Evolutionary conservation across 2,888 invertebrate species (phyloP).

Genomic region (Acronicta psi): DNA sequence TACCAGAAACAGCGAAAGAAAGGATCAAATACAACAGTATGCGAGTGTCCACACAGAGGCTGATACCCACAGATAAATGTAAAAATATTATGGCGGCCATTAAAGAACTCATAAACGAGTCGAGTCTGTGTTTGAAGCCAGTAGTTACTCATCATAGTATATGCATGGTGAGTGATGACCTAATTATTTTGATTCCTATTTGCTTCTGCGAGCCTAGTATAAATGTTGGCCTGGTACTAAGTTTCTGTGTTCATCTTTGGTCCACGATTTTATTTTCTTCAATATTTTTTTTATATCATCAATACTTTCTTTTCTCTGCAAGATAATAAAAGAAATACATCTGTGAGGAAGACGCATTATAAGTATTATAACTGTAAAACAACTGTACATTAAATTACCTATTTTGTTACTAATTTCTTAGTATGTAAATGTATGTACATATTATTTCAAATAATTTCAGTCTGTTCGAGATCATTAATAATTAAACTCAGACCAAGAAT

Average conservation of each 20-base stretch:
- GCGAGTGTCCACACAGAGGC: conserved; percentile 75
- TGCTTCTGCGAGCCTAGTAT: conserved; percentile 40
- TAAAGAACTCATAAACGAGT: conserved; percentile 61
- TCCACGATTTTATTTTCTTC: background rate
- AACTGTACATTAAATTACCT: no score
- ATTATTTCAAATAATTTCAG: no score
- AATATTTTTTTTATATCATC: no score
- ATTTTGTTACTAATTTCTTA: no score
- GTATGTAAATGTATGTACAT: no score
- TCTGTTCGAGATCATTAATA: no score
- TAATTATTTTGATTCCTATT: conserved; percentile 23
- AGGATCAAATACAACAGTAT: conserved; percentile 71
- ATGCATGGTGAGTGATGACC: conserved; percentile 71
- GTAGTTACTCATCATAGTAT: conserved; percentile 70
- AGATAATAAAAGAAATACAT: no score
- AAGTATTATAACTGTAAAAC: no score
- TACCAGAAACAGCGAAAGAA: conserved; percentile 72
- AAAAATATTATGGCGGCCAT: conserved; percentile 47
- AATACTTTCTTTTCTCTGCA: no score
- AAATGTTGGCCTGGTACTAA: conserved; percentile 27
- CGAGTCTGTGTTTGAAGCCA: conserved; percentile 73
- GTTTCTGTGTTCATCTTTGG: conserved; percentile 11
- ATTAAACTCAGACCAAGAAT: no score
- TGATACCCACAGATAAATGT: conserved; percentile 69
- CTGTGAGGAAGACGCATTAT: no score